A percentile compares a stretch with the other conserved stretches of the same genome.
Conservation (phyloP, 1,140 invertebrate genomes). For the Drosophila triauraria region DNA sequence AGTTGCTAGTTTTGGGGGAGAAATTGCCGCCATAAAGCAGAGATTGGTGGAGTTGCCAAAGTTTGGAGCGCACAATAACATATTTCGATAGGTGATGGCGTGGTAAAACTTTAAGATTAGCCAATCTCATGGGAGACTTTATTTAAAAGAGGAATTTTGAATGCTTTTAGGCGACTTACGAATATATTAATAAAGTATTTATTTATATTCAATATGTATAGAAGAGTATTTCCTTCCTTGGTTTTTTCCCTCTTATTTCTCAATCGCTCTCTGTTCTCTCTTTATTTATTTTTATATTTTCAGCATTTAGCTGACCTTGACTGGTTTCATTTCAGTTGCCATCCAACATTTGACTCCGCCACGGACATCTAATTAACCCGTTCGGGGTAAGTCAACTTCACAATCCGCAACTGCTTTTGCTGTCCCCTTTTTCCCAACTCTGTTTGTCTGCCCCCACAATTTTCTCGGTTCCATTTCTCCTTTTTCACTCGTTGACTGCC, state of each 20-base stretch:
- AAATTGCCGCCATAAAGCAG: conserved; percentile 31
- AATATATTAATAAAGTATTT: not conserved
- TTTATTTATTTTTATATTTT: not conserved
- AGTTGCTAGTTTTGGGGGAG: conserved; percentile 24
- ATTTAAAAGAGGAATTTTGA: not conserved
- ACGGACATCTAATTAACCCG: conserved; percentile 73
- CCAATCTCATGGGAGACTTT: not conserved
- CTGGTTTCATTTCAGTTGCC: conserved; percentile 39
- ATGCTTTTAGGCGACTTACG: too few relatives aligned
- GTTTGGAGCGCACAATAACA: not conserved
- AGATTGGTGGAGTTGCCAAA: not conserved
- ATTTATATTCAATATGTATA: too few relatives aligned
- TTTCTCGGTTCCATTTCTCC: conserved; percentile 2
- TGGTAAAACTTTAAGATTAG: not conserved
- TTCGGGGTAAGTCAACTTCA: conserved; percentile 35
- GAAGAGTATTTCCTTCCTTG: too few relatives aligned
- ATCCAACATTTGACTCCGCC: conserved; percentile 49
- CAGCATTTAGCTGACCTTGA: conserved; percentile 32
- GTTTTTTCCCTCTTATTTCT: not conserved
- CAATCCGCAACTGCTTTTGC: conserved; percentile 46
- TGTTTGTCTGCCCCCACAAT: conserved; percentile 9
- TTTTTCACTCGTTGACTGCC: conserved; percentile 1
- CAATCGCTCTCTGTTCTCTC: not conserved
- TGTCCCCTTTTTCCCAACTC: not conserved
- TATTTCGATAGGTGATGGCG: not conserved